Conservation (phyloP, 2,113 vertebrate genomes). For the Puffinus mauretanicus region DNA sequence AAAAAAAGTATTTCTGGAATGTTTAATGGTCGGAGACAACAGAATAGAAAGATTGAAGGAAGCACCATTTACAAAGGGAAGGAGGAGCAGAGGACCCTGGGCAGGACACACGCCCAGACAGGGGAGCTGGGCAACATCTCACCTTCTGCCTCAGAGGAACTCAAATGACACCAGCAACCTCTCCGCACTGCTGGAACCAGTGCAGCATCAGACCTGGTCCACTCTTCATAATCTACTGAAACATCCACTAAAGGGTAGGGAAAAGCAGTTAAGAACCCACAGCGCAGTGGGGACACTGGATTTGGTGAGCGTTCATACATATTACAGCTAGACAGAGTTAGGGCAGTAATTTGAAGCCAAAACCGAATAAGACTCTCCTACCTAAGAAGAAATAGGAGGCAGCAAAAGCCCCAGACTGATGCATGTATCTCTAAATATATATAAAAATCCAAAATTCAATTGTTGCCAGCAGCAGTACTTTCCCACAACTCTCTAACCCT, state of each 20-base stretch:
- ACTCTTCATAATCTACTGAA: neutral
- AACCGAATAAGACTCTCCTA: rapidly evolving
- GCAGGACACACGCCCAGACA: no score
- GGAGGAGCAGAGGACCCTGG: neutral
- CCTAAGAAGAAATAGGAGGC: rapidly evolving
- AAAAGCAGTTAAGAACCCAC: neutral
- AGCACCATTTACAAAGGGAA: neutral
- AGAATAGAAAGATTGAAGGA: neutral
- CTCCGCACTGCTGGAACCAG: neutral
- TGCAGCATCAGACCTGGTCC: rapidly evolving
- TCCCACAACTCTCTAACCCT: no score
- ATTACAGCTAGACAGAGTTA: no score
- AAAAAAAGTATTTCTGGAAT: neutral
- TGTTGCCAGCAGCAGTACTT: neutral
- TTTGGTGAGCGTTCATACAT: neutral
- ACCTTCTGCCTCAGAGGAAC: neutral
- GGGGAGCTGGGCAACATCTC: neutral
- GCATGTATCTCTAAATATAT: neutral
- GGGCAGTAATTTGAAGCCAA: neutral
- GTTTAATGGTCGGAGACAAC: neutral
- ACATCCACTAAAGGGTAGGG: neutral
- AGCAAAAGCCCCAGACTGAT: neutral
- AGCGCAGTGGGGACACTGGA: neutral
- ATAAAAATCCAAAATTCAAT: neutral
- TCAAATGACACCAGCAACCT: neutral